These are phyloP conservation scores for Neodon shergylaensis DNA, from an alignment of 2,113 vertebrate genomes.

Conservation along the genomic window DNA sequence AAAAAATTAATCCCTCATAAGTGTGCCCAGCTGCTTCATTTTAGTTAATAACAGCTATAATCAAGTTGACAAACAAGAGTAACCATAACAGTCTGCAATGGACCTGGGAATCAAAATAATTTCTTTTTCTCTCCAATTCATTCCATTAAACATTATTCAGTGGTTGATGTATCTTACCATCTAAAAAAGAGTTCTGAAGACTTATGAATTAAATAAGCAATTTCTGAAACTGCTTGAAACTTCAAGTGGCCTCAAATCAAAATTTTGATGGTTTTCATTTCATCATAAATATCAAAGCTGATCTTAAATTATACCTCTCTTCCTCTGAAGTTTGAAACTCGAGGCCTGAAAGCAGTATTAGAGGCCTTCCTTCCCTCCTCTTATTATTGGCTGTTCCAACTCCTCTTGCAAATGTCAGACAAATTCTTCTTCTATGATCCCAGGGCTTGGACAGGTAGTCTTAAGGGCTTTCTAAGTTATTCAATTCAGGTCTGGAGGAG, in stretches of 20 bases:
- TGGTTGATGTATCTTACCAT: neutral
- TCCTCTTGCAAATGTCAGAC: neutral
- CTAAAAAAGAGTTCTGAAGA: neutral
- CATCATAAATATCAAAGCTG: neutral
- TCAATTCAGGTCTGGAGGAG: neutral
- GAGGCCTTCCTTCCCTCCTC: neutral
- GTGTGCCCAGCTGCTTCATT: neutral
- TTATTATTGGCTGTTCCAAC: neutral
- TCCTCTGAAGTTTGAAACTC: constrained; percentile 1
- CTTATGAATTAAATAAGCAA: neutral
- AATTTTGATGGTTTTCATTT: neutral
- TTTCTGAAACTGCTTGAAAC: neutral
- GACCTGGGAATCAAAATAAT: neutral
- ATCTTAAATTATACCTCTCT: neutral
- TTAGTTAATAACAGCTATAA: neutral
- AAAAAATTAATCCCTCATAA: neutral
- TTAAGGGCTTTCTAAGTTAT: neutral
- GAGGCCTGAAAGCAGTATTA: neutral
- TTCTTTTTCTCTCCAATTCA: neutral
- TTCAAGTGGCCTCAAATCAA: neutral
- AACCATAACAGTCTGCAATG: neutral
- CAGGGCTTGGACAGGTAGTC: neutral
- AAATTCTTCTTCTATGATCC: neutral
- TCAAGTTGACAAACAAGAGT: neutral
- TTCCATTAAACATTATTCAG: neutral